phyloP scores from a whole-genome alignment of 2,113 vertebrate genomes.

The Cyrtonyx montezumae region DNA sequence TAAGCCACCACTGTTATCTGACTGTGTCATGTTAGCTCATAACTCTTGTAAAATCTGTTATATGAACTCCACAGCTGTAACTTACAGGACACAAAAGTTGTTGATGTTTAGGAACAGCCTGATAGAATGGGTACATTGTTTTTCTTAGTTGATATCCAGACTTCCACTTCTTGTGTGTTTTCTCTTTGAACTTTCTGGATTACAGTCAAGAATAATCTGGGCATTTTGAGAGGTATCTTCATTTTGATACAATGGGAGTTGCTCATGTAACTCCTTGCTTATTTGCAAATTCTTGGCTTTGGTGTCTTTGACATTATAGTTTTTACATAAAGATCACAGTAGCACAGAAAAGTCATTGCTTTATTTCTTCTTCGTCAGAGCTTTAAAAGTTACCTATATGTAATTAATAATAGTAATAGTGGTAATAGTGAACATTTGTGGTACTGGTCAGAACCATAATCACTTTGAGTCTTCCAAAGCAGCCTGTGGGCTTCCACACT shows the following conservation, averaged over 20 bases:
- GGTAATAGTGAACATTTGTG: not conserved
- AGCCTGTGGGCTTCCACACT: not conserved
- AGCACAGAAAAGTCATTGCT: conserved; percentile 15
- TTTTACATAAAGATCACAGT: conserved; percentile 49
- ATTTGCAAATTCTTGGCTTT: conserved; percentile 32
- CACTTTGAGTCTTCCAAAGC: not conserved
- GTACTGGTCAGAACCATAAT: not conserved
- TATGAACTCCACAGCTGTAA: not conserved
- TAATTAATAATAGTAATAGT: no score
- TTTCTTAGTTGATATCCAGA: conserved; percentile 30
- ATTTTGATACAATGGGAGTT: conserved; percentile 22
- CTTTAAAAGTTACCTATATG: not conserved
- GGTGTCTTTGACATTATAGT: not conserved
- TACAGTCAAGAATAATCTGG: conserved; percentile 43
- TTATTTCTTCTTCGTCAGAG: conserved; percentile 17
- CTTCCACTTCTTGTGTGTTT: conserved; percentile 53
- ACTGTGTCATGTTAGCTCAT: not conserved
- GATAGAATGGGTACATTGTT: not conserved
- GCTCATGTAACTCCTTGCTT: conserved; percentile 41
- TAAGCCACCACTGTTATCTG: not conserved
- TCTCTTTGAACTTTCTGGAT: conserved; percentile 63
- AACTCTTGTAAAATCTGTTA: not conserved
- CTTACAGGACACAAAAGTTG: not conserved
- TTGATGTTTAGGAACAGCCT: conserved; percentile 2
- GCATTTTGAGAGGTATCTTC: conserved; percentile 34